Evolutionary conservation across 2,797 vertebrate species (phyloP), one percentile per base, ranked within the genome.

Genomic region (Sebastiscus albofasciatus): DNA sequence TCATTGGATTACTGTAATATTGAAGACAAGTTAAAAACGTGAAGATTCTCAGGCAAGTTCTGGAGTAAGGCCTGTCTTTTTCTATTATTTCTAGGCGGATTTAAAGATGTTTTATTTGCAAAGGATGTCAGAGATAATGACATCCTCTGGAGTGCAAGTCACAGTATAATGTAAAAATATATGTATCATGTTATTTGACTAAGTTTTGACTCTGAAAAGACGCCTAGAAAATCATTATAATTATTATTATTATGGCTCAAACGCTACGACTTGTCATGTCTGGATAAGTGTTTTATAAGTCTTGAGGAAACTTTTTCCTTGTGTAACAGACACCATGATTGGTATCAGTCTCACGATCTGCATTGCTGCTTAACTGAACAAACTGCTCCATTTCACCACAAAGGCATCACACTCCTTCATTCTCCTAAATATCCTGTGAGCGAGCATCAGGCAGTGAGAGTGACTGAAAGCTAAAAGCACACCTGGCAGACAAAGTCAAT

Each of bases 401-500:
- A 87, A 81, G 26, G 26, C 78, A 55, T 80, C 69, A 18, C 34
- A 3, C 74, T 56, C 54, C 39, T 49, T 49, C 54, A 46, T 67
- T 81, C 70, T 81, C 60, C 69, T 49, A 5, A 79, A 76, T 58
- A 69, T 71, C 56, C 70, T 22, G 39, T 20, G 71, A 86, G 74
- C 33, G 52, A 46, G 61, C 12, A 31, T 67, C 59, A 20, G 81
- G 54, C 59, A n/a, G 79, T n/a, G 49, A 52, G 60, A 80, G 81
- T 58, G 79, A 80, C 74, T 72, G 70, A 77, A 72, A 68, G 75
- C 79, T 66, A 34, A 83, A 86, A 56, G 89, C 78, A 81, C 93
- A 94, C 92, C 92, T 93, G 93, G 90, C 81, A 83, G 68, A 79
- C 66, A 60, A 33, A 84, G 72, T 82, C 79, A 62, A 67, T 70